Conservation (phyloP, 2,888 invertebrate species). For the Nemotelus nigrinus region DNA sequence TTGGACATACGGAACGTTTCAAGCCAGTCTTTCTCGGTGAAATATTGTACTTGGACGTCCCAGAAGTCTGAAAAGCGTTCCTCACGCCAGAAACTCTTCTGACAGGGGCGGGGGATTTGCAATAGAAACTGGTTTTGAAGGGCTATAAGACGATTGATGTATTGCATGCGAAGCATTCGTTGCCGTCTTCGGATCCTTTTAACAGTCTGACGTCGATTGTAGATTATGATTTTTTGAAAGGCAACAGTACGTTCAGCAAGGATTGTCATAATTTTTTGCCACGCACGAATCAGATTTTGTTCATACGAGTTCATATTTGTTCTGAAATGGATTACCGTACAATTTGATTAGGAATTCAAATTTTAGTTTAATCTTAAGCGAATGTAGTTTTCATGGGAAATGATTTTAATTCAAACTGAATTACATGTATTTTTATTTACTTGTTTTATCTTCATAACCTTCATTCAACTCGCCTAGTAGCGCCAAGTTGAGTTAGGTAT, state of each 20-base stretch:
- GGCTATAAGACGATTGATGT: conserved; percentile 58
- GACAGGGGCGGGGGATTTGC: conserved; percentile 54
- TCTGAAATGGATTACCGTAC: not conserved
- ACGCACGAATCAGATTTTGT: conserved; percentile 13
- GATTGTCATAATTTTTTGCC: conserved; percentile 51
- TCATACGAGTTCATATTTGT: conserved; percentile 32
- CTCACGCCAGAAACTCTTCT: conserved; percentile 44
- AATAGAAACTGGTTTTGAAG: conserved; percentile 58
- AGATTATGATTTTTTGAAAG: conserved; percentile 57
- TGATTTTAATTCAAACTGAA: too few relatives aligned
- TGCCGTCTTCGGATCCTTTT: conserved; percentile 56
- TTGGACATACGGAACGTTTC: conserved; percentile 58
- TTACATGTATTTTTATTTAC: too few relatives aligned
- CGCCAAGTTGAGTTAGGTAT: too few relatives aligned
- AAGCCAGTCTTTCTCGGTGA: conserved; percentile 57
- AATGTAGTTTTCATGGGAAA: too few relatives aligned
- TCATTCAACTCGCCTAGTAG: too few relatives aligned
- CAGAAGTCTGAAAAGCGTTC: conserved; percentile 52
- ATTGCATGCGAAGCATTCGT: conserved; percentile 56
- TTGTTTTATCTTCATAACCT: too few relatives aligned
- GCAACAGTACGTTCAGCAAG: conserved; percentile 57
- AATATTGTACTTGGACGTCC: conserved; percentile 53
- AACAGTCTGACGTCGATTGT: conserved; percentile 57
- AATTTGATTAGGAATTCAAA: too few relatives aligned
- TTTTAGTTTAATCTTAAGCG: too few relatives aligned